These are phyloP conservation scores for Strix occidentalis DNA, from an alignment of 2,797 vertebrate species.

Conservation along the genomic window DNA sequence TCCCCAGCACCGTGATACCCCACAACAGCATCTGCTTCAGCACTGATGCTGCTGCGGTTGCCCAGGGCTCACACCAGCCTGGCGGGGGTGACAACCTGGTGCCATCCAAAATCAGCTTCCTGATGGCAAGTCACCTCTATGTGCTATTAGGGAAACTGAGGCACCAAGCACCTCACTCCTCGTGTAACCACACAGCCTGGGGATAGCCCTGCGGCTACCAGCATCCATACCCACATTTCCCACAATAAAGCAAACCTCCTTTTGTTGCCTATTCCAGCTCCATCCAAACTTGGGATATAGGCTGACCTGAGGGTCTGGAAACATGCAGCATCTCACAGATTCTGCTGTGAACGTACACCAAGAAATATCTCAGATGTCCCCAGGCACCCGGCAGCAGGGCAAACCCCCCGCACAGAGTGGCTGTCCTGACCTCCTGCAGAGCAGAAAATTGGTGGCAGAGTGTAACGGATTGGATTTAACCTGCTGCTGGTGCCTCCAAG, in stretches of 20 bases:
- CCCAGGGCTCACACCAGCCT: accelerated
- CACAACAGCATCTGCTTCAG: accelerated
- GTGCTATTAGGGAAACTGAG: background rate
- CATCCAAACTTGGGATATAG: background rate
- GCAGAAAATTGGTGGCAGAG: background rate
- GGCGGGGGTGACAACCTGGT: background rate
- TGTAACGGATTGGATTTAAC: background rate
- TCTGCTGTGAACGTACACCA: accelerated
- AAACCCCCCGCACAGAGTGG: accelerated
- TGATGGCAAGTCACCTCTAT: background rate
- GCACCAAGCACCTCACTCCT: background rate
- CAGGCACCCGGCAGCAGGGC: background rate
- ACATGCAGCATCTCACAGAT: background rate
- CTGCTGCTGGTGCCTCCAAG: accelerated
- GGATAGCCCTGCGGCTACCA: background rate
- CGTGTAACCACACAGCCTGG: background rate
- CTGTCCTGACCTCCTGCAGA: background rate
- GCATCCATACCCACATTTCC: background rate
- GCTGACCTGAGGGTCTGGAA: background rate
- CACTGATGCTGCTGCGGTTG: background rate
- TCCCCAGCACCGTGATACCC: accelerated
- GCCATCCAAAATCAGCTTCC: background rate
- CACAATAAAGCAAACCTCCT: background rate
- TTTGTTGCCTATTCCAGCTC: background rate
- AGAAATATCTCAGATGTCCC: background rate